phyloP scores from a whole-genome alignment of 2,797 vertebrate genomes.

The Syngnathus acus region DNA sequence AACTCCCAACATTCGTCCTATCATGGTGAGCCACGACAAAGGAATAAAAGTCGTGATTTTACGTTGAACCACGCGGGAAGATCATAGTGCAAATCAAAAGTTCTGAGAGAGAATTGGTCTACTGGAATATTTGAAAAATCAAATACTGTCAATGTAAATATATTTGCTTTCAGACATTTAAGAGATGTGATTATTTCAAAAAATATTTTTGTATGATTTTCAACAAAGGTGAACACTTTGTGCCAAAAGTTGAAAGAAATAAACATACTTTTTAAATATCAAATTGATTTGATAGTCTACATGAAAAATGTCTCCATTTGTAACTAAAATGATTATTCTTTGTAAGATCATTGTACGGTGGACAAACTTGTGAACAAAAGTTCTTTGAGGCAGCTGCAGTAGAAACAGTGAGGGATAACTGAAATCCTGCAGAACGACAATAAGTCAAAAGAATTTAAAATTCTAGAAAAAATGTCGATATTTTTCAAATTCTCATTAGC shows the following conservation, averaged over 20 bases:
- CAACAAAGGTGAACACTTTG: no score
- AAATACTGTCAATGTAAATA: background rate
- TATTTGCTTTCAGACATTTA: background rate
- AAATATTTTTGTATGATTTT: background rate
- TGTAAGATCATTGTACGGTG: background rate
- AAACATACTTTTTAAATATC: no score
- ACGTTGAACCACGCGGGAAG: background rate
- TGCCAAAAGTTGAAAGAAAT: no score
- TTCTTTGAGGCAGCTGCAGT: background rate
- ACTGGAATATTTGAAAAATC: background rate
- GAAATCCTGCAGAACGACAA: background rate
- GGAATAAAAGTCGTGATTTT: background rate
- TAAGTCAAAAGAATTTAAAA: background rate
- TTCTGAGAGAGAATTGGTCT: background rate
- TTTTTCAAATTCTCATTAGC: background rate
- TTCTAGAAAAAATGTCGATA: background rate
- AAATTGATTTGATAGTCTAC: no score
- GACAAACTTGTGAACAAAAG: background rate
- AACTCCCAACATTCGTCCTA: constrained; percentile 56
- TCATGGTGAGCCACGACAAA: constrained; percentile 57
- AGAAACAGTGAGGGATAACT: background rate
- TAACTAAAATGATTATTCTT: background rate
- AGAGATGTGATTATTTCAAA: no score
- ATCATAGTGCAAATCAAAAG: background rate
- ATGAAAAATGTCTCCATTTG: no score